phyloP scores from a whole-genome alignment of 2,888 invertebrate genomes.

The Yponomeuta plumbellus region DNA sequence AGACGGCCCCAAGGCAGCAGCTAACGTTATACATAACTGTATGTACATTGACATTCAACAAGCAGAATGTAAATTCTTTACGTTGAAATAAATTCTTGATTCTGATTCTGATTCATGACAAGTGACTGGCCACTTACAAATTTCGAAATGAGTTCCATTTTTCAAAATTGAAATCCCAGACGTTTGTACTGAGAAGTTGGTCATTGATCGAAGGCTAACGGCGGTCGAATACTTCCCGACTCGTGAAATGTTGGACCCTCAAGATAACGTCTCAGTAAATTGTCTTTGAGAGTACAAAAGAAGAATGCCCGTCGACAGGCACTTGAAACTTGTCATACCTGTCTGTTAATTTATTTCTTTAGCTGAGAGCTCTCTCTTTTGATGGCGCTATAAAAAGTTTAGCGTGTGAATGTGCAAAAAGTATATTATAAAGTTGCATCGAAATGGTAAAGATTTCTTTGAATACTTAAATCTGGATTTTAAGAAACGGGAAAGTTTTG shows the following conservation, averaged over 20 bases:
- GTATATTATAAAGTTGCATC: background rate
- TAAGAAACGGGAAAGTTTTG: too few relatives aligned
- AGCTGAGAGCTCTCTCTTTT: background rate
- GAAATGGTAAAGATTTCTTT: too few relatives aligned
- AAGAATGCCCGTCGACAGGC: conserved; percentile 2
- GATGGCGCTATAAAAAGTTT: background rate
- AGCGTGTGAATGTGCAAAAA: background rate
- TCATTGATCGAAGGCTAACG: background rate
- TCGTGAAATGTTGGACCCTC: conserved; percentile 45
- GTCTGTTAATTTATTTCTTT: conserved; percentile 2
- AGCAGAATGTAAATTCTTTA: too few relatives aligned
- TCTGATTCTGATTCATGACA: too few relatives aligned
- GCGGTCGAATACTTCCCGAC: conserved; percentile 36
- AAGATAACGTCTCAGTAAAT: background rate
- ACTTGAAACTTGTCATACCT: conserved; percentile 9
- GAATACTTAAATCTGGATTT: too few relatives aligned
- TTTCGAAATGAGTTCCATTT: background rate
- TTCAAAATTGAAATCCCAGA: background rate
- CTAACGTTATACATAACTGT: too few relatives aligned
- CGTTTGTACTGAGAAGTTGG: background rate
- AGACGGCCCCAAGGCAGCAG: too few relatives aligned
- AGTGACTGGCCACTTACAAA: too few relatives aligned
- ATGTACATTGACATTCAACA: too few relatives aligned
- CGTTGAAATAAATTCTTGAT: too few relatives aligned
- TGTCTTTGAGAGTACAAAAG: background rate